A percentile compares a stretch with the other conserved stretches of the same genome.
Evolutionary conservation across 2,113 vertebrate species (phyloP).

Genomic region (Osmerus eperlanus): DNA sequence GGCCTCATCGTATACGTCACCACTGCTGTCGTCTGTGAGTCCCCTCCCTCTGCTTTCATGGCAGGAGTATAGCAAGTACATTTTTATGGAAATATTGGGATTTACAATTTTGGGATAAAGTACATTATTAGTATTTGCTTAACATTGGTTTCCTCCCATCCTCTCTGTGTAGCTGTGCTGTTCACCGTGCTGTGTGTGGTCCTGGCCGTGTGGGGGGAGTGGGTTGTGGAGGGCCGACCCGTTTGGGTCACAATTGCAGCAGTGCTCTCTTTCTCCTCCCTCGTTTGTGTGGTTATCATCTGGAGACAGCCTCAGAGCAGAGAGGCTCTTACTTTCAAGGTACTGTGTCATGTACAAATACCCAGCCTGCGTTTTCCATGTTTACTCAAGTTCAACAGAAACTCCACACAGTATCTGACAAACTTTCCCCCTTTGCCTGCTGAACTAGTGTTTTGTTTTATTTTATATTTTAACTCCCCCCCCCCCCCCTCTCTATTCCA

Average conservation of each 20-base stretch:
- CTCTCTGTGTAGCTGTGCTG: slow-evolving; percentile 67
- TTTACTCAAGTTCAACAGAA: too few relatives aligned
- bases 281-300: slow-evolving; percentile 72
- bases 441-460: too few relatives aligned
- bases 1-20: slow-evolving; percentile 82
- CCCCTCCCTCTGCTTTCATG: not conserved
- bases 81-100: not conserved
- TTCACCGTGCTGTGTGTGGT: slow-evolving; percentile 78
- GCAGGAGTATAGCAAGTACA: not conserved
- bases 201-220: slow-evolving; percentile 58
- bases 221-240: slow-evolving; percentile 43
- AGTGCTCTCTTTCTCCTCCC: slow-evolving; percentile 65
- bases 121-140: not conserved
- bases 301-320: slow-evolving; percentile 89
- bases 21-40: slow-evolving; percentile 81
- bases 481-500: slow-evolving; percentile 4
- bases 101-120: not conserved
- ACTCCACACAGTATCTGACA: too few relatives aligned
- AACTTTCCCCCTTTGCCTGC: too few relatives aligned
- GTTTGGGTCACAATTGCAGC: slow-evolving; percentile 51
- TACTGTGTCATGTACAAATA: slow-evolving; percentile 37
- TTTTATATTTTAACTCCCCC: not conserved
- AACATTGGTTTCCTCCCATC: not conserved
- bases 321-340: slow-evolving; percentile 84
- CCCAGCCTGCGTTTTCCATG: too few relatives aligned